Evolutionary conservation across 2,888 invertebrate genomes (phyloP), one percentile per base, ranked within the genome.

Genomic region (Siphonodentalium dalli): DNA sequence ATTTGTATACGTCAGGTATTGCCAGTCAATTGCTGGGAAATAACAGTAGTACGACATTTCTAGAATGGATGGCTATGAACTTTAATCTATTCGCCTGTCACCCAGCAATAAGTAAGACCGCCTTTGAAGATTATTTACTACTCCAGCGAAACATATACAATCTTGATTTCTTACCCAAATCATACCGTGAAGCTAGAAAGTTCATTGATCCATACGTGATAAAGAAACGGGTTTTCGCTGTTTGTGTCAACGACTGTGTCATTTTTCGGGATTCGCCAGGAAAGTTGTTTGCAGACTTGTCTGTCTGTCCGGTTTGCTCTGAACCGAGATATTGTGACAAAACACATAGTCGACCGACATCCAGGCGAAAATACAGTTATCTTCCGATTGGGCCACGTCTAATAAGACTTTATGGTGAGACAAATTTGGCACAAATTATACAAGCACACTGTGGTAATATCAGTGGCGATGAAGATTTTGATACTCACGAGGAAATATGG

Each of bases 321-420:
- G 26, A 38, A 27, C 29, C n/a, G 13, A 15, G 46, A 3, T 40
- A 40, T 13, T 6, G 18, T 23, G 3, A 18, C 5, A 39, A 23
- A 3, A 23, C 15, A 39, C 6, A 3, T 18, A 20, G 15, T 24
- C 8, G 8, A 7, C 40, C 40, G 18, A 18, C 26, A 18, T 11
- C 27, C 9, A 24, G 31, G 5, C n/a, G 29, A 4, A 5, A 4
- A 4, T 43, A 29, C 23, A 29, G 4, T 18, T 29, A 43, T 13
- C 7, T 43, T 5, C 43, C 43, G 6, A 18, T 43, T 9, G 43
- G 43, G 21, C 29, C 38, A 26, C 38, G 47, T 38, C 27, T 47
- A n/a, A 38, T 38, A 9, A 47, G 47, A 18, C 24, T 47, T 6
- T 47, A 38, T 47, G 47, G 47, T 27, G 47, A 47, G 28, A 28